Base-by-base conservation (phyloP, 2,113 vertebrate genomes). In the Paraplagusia blochii region DNA sequence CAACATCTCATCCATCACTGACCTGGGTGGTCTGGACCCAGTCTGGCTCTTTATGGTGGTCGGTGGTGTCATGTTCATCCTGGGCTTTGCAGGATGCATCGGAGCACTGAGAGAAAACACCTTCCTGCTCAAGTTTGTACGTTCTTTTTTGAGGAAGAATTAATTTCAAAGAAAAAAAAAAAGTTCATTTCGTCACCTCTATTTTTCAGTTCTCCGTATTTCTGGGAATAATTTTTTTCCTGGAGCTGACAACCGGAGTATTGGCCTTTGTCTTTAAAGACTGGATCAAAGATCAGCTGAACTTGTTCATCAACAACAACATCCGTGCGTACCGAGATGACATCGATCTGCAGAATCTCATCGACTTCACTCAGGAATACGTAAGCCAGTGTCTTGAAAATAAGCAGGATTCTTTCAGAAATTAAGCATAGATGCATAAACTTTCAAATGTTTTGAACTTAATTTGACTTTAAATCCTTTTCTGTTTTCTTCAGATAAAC, bases 281-380 rank as follows among this genome's bases (percentile, higher is more conserved):
- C 88, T 99, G 96, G 96, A 98, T 99, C 84, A 97, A 98, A 87
- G 96, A 99, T 86, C 96, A 99, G 89, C 93, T 99, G 53, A 96
- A 99, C 85, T 91, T 98, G 81, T 99, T 99, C 77, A 98, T 99
- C 87, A 97, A 99, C 92, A 98, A 97, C 87, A 99, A 99, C 88
- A 97, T 99, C 88, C 89, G 95, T 79, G 96, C 96, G 0, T 99
- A 99, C 85, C 80, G 96, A 58, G 96, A 99, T 54, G 96, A 99
- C 87, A 99, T 99, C 53, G 96, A 99, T 75, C 91, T 99, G 38
- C 96, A 99, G 82, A 99, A 99, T 85, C 96, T 99, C 66, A 99
- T 99, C 66, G 96, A 99, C 82, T 99, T 99, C 87, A 98, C 96
- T 17, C 96, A 99, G 83, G 96, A 98, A 91, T 99, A 98, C 19